A percentile compares a stretch with the other conserved stretches of the same genome.
These are phyloP conservation scores for Lacerta viridis DNA, from an alignment of 2,797 vertebrate genomes.

Conservation along the genomic window DNA sequence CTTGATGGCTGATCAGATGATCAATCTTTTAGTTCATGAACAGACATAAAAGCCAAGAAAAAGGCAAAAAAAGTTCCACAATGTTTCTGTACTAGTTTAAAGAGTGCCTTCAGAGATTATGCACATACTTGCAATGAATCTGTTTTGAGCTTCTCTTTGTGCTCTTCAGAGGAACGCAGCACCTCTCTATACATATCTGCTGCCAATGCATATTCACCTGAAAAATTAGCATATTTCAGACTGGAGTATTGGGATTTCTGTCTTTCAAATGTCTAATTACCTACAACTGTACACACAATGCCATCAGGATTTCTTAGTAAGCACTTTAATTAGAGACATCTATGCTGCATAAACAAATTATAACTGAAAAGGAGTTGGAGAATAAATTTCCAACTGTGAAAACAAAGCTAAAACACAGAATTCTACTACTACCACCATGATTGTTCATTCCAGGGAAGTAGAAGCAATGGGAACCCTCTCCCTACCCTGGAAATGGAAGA, in stretches of 20 bases:
- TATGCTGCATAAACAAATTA: background rate
- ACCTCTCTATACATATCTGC: slow-evolving; percentile 96
- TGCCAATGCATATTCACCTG: slow-evolving; percentile 90
- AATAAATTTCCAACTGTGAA: slow-evolving; percentile 10
- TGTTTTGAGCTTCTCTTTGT: slow-evolving; percentile 96
- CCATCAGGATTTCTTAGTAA: background rate
- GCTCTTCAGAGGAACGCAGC: slow-evolving; percentile 97
- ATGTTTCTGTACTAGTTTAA: slow-evolving; percentile 25
- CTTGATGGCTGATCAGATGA: background rate
- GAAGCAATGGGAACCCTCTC: background rate
- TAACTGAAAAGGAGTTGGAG: background rate
- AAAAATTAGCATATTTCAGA: slow-evolving; percentile 39
- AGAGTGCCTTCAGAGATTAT: slow-evolving; percentile 33
- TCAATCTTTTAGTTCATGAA: slow-evolving; percentile 31
- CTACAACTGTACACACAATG: background rate
- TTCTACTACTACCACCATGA: background rate
- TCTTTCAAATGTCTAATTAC: slow-evolving; percentile 10
- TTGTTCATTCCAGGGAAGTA: slow-evolving; percentile 2
- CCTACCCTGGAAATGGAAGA: background rate
- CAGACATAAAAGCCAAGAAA: slow-evolving; percentile 25
- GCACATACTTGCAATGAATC: slow-evolving; percentile 94
- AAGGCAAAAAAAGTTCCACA: slow-evolving; percentile 24
- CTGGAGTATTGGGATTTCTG: background rate
- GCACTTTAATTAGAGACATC: background rate
- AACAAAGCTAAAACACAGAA: background rate